Evolutionary conservation across 2,888 invertebrate genomes (phyloP), one percentile per base, ranked within the genome.

Genomic region (Liodrosophila aerea): DNA sequence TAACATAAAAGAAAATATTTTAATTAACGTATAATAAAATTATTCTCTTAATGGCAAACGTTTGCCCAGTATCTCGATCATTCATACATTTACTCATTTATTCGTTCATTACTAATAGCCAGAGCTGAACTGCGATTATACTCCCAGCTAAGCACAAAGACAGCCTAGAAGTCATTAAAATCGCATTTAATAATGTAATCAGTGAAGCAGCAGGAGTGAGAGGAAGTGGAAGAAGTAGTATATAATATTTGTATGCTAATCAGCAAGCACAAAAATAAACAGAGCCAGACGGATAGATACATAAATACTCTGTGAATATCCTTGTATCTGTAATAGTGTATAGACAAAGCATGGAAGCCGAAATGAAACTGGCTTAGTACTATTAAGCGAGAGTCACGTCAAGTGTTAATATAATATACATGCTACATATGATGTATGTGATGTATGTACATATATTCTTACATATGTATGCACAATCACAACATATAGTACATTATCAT

Each of bases 81-180:
- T 5, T 22, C 3, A 22, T 22, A 4, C 22, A 5, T 22, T 22
- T 22, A 22, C 5, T 22, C 22, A 22, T 22, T 22, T 22, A 22
- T 22, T 22, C 22, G 5, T 5, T 22, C 22, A 22, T 22, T 22
- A 22, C 22, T 22, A 4, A 22, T 22, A 4, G 22, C 3, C 22
- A 4, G 22, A 22, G 22, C 5, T 22, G 22, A 5, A 4, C 27
- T 39, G 18, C 37, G 43, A 66, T 69, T 47, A 36, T 37, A 56
- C 52, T 27, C n/a, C 39, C 33, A 40, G 22, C 66, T 65, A 49
- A 68, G 60, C 37, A 44, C 53, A 62, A 47, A 58, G 64, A 62
- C 59, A 59, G 44, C 71, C 49, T 33, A 45, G 60, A 54, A 61
- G 75, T 65, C 85, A 80, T 80, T 80, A 82, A 85, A 85, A 82